Conservation (phyloP, 2,113 vertebrate species). For the Gymnobelideus leadbeateri region DNA sequence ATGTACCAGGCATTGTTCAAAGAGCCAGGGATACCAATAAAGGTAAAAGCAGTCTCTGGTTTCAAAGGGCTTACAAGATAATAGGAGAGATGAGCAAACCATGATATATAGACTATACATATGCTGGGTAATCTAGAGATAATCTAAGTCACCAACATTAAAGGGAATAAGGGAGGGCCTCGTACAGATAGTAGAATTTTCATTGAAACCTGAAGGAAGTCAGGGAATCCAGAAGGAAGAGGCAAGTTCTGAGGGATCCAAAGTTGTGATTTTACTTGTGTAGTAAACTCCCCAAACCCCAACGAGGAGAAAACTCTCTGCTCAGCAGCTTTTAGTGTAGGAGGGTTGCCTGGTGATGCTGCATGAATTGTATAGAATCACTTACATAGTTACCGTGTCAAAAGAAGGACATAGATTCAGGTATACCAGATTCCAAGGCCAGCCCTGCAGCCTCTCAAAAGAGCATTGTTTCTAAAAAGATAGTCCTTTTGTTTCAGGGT, state of each 20-base stretch:
- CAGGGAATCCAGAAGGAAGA: not conserved
- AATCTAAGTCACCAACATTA: not conserved
- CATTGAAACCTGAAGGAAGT: not conserved
- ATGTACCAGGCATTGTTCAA: not conserved
- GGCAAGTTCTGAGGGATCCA: not conserved
- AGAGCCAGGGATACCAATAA: not conserved
- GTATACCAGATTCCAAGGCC: not conserved
- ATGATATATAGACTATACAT: not conserved
- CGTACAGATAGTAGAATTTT: not conserved
- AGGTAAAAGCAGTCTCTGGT: not conserved
- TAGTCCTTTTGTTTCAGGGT: not conserved
- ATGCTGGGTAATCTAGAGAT: not conserved
- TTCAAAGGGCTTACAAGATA: not conserved
- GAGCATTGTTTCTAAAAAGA: not conserved
- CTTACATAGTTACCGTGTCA: not conserved
- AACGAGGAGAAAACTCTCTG: not conserved
- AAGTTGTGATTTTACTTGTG: not conserved
- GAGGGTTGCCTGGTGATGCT: not conserved
- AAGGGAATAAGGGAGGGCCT: not conserved
- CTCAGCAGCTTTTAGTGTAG: not conserved
- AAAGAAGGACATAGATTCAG: not conserved
- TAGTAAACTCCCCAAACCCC: not conserved
- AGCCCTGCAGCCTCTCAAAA: not conserved
- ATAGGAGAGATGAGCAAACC: not conserved
- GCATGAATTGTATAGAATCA: not conserved